Conservation (phyloP, 1,140 invertebrate species). For the Brachionus plicatilis region DNA sequence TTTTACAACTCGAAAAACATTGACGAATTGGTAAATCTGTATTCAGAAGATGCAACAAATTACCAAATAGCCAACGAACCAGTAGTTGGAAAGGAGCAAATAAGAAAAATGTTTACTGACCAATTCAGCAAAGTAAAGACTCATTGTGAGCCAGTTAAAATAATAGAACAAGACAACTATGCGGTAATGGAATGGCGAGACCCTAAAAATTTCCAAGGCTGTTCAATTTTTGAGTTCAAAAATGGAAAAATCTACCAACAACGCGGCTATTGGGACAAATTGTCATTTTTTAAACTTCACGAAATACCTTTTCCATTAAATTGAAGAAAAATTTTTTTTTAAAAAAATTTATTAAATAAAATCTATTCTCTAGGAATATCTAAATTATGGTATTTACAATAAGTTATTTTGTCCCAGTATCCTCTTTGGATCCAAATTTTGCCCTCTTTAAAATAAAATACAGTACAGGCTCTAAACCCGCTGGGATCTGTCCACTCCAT, state of each 20-base stretch:
- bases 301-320: too few relatives aligned
- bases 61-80: constrained; percentile 1
- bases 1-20: too few relatives aligned
- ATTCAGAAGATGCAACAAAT: neutral
- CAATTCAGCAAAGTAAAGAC: neutral
- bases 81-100: neutral
- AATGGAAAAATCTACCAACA: neutral
- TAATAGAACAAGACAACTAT: neutral
- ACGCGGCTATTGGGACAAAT: neutral
- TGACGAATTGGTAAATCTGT: too few relatives aligned
- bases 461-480: neutral
- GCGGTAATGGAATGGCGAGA: neutral
- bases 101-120: neutral
- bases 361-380: neutral
- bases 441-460: neutral
- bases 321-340: neutral
- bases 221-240: neutral
- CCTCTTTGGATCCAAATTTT: neutral
- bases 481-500: constrained; percentile 22
- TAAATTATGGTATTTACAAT: constrained; percentile 8
- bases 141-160: neutral
- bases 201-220: neutral
- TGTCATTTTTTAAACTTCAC: neutral
- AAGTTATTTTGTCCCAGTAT: neutral
- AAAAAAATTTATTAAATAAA: neutral